Evolutionary conservation across 2,113 vertebrate genomes (phyloP), one percentile per base, ranked within the genome.

Genomic region (Willisornis vidua): DNA sequence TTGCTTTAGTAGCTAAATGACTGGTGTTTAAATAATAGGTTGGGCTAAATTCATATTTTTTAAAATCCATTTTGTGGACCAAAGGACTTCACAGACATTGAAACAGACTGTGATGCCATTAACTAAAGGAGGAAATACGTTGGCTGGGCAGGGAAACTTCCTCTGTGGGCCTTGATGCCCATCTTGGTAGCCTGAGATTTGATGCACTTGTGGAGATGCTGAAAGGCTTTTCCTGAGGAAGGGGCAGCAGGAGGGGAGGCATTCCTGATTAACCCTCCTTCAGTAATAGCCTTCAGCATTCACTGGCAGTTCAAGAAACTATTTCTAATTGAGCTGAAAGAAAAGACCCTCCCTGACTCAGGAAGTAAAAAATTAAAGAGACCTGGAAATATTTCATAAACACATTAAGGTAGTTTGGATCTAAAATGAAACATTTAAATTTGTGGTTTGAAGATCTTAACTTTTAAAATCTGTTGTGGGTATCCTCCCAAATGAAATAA

Each of bases 191-290:
- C 25, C 39, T 67, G 76, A 82, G 31, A 16, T 65, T 51, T 75
- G 14, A 29, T 67, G n/a, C 29, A 24, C 4, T 85, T 66, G 13
- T 46, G 28, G 58, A 65, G 49, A 46, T 66, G 58, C 54, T 93
- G 90, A 91, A 93, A 95, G 46, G 55, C 41, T 88, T 95, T 93
- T 92, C 63, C 79, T 67, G 55, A 39, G 68, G 55, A 89, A 90
- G 35, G 28, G 37, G 35, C 25, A 77, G 24, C 0, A 5, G 72
- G 25, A 85, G 20, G 23, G 33, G 35, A 68, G 35, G 37, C 4
- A 19, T 8, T 90, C 14, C 35, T 55, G 11, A 11, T 23, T 72
- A 41, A 18, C 16, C 17, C 13, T 61, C 6, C 20, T 91, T 84
- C n/a, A 66, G 19, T 19, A 86, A 74, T 16, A 17, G 24, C 45